Percentiles rank a stretch among this genome's conserved stretches.
Evolutionary conservation across 2,888 invertebrate genomes (phyloP).

Genomic region (Xestia c-nigrum): DNA sequence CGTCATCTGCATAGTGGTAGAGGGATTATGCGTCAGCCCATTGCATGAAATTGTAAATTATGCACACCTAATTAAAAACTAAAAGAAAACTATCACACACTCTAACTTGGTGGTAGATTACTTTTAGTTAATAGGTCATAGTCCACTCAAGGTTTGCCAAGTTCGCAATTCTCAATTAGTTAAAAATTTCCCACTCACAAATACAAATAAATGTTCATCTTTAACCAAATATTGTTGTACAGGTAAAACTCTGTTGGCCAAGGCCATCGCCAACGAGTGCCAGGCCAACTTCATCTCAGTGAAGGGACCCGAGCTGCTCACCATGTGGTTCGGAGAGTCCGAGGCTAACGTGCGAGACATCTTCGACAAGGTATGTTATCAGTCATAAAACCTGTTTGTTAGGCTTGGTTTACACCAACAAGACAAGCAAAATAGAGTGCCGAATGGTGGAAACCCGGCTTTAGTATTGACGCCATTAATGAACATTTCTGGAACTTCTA

Average conservation of each 20-base stretch:
- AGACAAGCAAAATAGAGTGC: background rate
- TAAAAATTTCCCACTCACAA: background rate
- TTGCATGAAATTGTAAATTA: no score
- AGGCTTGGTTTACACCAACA: background rate
- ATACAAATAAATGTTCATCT: background rate
- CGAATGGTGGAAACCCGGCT: background rate
- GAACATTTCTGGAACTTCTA: background rate
- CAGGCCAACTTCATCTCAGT: slow-evolving; percentile 99
- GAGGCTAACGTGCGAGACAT: slow-evolving; percentile 99
- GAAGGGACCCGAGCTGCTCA: slow-evolving; percentile 99
- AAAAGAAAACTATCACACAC: no score
- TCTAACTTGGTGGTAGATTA: no score
- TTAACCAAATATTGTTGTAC: slow-evolving; percentile 22
- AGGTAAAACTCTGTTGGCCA: slow-evolving; percentile 97
- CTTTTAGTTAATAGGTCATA: background rate
- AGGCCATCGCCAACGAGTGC: slow-evolving; percentile 99
- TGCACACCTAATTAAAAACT: no score
- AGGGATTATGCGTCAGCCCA: no score
- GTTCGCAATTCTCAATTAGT: background rate
- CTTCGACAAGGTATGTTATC: slow-evolving; percentile 96
- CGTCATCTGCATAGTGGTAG: no score
- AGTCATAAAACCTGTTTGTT: background rate
- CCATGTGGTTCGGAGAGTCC: slow-evolving; percentile 99
- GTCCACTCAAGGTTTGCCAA: background rate
- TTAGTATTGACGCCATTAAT: background rate